Evolutionary conservation across 1,140 invertebrate species (phyloP), one percentile per base, ranked within the genome.

Genomic region (Laupala kohalensis): DNA sequence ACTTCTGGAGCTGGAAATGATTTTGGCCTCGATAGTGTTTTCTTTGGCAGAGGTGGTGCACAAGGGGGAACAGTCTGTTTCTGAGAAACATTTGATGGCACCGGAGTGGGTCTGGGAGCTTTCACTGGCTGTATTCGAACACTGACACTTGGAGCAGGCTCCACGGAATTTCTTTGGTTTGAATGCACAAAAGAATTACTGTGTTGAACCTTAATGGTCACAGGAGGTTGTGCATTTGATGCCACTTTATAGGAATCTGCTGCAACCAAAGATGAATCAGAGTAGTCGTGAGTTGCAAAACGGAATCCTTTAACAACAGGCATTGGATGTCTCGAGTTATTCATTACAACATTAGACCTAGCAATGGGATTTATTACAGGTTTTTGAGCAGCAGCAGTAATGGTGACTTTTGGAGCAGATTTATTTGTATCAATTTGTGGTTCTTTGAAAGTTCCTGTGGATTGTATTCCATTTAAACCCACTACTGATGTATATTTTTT

Each of bases 231-330:
- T 19, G 29, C 15, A 30, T 25, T 37, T 25, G 26, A 12, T 28
- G 67, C 12, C 15, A 70, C 13, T 19, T 25, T 24, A 24, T 27
- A 70, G 19, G 37, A 53, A 19, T 53, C 37, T 13, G 37, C 37
- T 13, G 37, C 37, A 53, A 53, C 37, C 37, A 53, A 53, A 53
- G 37, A 53, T 1, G 37, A 53, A 53, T 53, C 37, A 53, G 37
- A 53, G 19, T 53, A 53, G 19, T 53, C 37, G 19, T 19, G 5
- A 28, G 62, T 63, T 9, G 70, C 70, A 30, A 71, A 65, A 73
- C 76, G 67, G 70, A 80, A 80, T 9, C 79, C 79, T 53, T 78
- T 76, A 5, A 80, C 78, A n/a, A 76, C 74, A 13, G 79, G 79
- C 9, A 72, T 72, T 24, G 37, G 26, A 63, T 73, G 53, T 26